Conservation (phyloP, 2,797 vertebrate species). For the Girardinus metallicus region DNA sequence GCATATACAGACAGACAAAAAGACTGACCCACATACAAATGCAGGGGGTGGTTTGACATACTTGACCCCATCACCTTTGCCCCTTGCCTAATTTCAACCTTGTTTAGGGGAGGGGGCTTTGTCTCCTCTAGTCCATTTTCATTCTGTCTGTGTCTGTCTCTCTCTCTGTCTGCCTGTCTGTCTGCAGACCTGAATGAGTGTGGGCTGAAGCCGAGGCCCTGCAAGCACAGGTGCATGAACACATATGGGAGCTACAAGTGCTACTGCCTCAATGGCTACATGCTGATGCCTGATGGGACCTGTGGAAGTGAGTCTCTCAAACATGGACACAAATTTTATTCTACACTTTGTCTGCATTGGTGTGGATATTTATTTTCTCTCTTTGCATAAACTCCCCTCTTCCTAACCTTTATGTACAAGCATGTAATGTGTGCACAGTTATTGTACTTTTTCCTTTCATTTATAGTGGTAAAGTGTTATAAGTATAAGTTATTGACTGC, state of each 20-base stretch:
- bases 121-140: constrained; percentile 22
- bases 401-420: constrained; percentile 9
- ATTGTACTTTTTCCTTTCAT: not conserved
- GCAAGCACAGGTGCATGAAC: constrained; percentile 97
- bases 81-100: constrained; percentile 53
- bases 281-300: constrained; percentile 92
- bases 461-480: not conserved
- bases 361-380: constrained; percentile 10
- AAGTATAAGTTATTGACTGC: not conserved
- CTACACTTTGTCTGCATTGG: constrained; percentile 5
- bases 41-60: constrained; percentile 48
- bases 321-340: constrained; percentile 10
- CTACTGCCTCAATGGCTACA: constrained; percentile 94
- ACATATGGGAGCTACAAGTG: constrained; percentile 97
- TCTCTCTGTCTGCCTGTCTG: constrained; percentile 39
- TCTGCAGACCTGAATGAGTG: constrained; percentile 95
- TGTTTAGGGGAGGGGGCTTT: not conserved
- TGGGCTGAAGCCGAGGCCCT: constrained; percentile 92
- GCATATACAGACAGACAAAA: constrained; percentile 26
- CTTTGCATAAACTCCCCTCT: constrained; percentile 17
- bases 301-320: constrained; percentile 87
- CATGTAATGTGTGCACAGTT: not conserved
- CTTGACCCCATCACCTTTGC: constrained; percentile 67
- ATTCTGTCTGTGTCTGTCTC: constrained; percentile 29
- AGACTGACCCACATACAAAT: constrained; percentile 37